Evolutionary conservation across 2,797 vertebrate species (phyloP), one percentile per base, ranked within the genome.

Genomic region (Catostomus latipinnis): DNA sequence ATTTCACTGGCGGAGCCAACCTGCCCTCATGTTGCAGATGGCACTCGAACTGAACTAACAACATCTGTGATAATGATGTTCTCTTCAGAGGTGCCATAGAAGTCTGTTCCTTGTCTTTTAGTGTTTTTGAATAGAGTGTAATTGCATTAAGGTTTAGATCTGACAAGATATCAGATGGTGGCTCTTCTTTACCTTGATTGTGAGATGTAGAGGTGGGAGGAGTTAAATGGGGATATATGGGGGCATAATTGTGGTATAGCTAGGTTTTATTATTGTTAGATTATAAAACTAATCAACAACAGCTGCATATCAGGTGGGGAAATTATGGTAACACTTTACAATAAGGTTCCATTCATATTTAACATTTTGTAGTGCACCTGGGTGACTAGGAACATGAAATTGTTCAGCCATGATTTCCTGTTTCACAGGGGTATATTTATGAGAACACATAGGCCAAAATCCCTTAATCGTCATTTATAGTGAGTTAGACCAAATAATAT

Each of bases 51-150:
- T 63, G 74, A 85, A 77, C 76, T 54, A 76, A 76, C 67, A 63
- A 81, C 81, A 77, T 83, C 78, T 62, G 74, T 76, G 71, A 81
- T 71, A 84, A 84, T 81, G 75, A 83, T 71, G 78, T 81, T 87
- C 73, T 82, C 62, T 81, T 80, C 63, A 80, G 73, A 84, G 76
- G 61, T 68, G 82, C 71, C 69, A 69, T 52, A 71, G 63, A 72
- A 74, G 71, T 57, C 49, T 76, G 60, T 68, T 61, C 57, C 67
- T 76, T 80, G 54, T 76, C 68, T 80, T 82, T 70, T 84, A 80
- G 81, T 58, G 61, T 62, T 63, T 77, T 45, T 78, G 73, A 83
- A 77, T 71, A 56, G 50, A 62, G 56, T n/a, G 50, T 76, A 69
- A 83, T 81, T 81, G 78, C 73, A 11, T 83, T 67, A 48, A 56